These are phyloP conservation scores for Stratiomys singularior DNA, from an alignment of 2,888 invertebrate species.

Conservation along the genomic window DNA sequence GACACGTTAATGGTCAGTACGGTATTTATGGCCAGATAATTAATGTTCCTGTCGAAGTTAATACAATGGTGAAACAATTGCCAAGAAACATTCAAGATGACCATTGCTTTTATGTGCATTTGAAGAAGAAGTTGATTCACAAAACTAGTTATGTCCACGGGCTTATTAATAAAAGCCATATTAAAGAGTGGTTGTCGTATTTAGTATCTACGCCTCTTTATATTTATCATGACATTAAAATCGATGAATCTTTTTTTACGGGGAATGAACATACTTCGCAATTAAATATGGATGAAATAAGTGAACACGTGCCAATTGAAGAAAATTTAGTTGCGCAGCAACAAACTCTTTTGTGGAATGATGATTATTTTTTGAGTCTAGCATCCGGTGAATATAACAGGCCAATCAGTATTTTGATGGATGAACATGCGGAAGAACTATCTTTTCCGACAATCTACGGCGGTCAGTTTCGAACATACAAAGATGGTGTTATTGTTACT, in stretches of 20 bases:
- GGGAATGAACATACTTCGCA: slow-evolving; percentile 21
- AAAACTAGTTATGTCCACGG: slow-evolving; percentile 56
- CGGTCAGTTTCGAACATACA: slow-evolving; percentile 45
- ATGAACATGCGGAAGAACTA: too few relatives aligned
- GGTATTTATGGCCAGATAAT: too few relatives aligned
- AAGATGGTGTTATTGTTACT: slow-evolving; percentile 43
- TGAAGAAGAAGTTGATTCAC: slow-evolving; percentile 52
- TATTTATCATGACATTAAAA: slow-evolving; percentile 36
- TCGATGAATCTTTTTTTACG: slow-evolving; percentile 16
- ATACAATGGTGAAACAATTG: neutral
- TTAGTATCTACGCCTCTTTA: slow-evolving; percentile 24
- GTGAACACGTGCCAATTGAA: slow-evolving; percentile 50
- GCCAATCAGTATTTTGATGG: slow-evolving; percentile 60
- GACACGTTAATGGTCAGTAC: too few relatives aligned
- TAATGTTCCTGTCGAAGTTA: too few relatives aligned
- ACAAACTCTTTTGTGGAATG: slow-evolving; percentile 53
- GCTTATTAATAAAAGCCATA: slow-evolving; percentile 4
- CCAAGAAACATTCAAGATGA: neutral
- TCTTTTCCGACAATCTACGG: slow-evolving; percentile 59
- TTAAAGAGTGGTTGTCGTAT: slow-evolving; percentile 7
- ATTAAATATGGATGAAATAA: slow-evolving; percentile 32
- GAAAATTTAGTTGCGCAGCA: slow-evolving; percentile 54
- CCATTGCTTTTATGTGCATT: neutral
- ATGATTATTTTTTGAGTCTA: slow-evolving; percentile 51
- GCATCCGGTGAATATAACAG: slow-evolving; percentile 56